Conservation (phyloP, 1,140 invertebrate species). For the Pogonognathellus flavescens region DNA sequence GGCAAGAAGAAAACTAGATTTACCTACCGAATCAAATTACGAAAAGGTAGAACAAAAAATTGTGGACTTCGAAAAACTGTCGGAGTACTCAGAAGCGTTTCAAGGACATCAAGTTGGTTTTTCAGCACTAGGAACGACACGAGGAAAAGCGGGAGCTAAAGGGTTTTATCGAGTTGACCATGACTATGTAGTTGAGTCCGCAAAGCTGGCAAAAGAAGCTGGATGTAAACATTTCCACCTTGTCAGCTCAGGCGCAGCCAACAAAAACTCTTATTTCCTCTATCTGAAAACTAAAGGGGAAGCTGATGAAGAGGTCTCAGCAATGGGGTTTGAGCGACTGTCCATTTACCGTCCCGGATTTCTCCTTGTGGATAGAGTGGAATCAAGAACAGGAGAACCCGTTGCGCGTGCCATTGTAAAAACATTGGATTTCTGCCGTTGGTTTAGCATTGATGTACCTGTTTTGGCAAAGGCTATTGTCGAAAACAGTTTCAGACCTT, state of each 20-base stretch:
- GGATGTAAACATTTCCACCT: constrained; percentile 73
- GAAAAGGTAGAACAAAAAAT: constrained; percentile 69
- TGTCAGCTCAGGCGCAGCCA: constrained; percentile 70
- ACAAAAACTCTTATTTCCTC: constrained; percentile 68
- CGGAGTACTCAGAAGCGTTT: constrained; percentile 71
- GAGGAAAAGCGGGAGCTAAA: constrained; percentile 72
- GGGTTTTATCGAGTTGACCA: constrained; percentile 71
- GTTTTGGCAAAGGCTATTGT: constrained; percentile 66
- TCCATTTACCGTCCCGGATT: constrained; percentile 69
- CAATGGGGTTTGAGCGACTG: constrained; percentile 68
- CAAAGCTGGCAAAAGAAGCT: constrained; percentile 71
- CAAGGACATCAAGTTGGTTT: constrained; percentile 72
- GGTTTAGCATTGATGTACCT: constrained; percentile 62
- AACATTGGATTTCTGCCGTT: constrained; percentile 58
- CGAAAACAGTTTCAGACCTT: constrained; percentile 56
- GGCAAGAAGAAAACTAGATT: constrained; percentile 70
- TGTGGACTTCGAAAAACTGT: constrained; percentile 75
- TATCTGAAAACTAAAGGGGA: constrained; percentile 69
- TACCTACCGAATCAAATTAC: constrained; percentile 64
- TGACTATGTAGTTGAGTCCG: constrained; percentile 73
- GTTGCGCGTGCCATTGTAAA: constrained; percentile 52
- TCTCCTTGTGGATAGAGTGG: constrained; percentile 67
- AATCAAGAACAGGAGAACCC: constrained; percentile 65
- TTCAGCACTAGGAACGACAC: constrained; percentile 74
- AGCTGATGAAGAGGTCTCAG: constrained; percentile 68